Evolutionary conservation across 2,888 invertebrate species (phyloP), one percentile per base, ranked within the genome.

Genomic region (Thelaira solivaga): DNA sequence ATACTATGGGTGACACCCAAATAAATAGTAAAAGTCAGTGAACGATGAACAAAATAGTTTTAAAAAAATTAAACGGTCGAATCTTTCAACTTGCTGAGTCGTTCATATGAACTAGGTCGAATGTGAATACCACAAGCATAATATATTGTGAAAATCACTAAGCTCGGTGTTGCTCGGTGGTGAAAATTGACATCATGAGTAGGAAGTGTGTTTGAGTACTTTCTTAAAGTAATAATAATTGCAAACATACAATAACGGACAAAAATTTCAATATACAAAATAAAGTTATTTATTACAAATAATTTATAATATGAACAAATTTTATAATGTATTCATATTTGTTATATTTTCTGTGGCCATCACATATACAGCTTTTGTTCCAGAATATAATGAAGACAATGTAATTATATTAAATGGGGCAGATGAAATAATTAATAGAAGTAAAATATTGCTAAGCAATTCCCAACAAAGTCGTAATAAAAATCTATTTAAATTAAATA

Each of bases 401-500:
- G 11, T 5, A 26, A n/a, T n/a, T n/a, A 47, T 67, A 5, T 2
- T 41, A 36, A 41, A 18, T 55, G 43, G 24, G 11, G n/a, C 43
- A 41, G 24, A 59, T 59, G 10, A 41, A 26, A 2, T 7, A 29
- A 11, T 11, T 22, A 11, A 29, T 20, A 16, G 29, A 31, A 43
- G 45, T 41, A 43, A 68, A 31, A 16, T 4, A 45, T 47, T 69
- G 45, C 13, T 13, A 20, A 36, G n/a, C 4, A 13, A 62, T 45
- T 31, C 45, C 24, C 57, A 31, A 26, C 31, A 68, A 69, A 80
- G 65, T 57, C 61, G 47, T 47, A 80, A 82, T 55, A 76, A 62
- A 53, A 82, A 80, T 68, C 65, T 79, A 80, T 80, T 80, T 79
- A 76, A 77, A 68, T 73, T 67, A 39, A 53, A 31, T 39, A 49